Percentiles rank a stretch among this genome's conserved stretches.
Evolutionary conservation across 2,113 vertebrate genomes (phyloP).

Genomic region (Dasyprocta punctata): DNA sequence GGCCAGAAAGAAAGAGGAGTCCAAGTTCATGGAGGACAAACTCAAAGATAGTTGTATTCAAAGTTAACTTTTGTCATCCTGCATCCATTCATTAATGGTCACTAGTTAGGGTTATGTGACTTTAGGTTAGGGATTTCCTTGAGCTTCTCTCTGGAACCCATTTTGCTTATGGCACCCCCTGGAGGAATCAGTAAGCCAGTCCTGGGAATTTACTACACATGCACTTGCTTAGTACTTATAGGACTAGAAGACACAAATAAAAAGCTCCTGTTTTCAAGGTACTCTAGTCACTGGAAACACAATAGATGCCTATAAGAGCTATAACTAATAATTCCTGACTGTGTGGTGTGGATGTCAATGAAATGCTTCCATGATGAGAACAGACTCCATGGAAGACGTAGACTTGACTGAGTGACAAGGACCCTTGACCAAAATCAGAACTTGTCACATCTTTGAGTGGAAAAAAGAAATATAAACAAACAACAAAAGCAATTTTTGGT

Average conservation of each 20-base stretch:
- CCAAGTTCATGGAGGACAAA: neutral
- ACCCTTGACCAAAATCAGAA: neutral
- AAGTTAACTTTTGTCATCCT: slow-evolving; percentile 27
- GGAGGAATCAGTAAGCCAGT: neutral
- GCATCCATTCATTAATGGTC: neutral
- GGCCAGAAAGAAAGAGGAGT: neutral
- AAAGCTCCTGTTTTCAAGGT: neutral
- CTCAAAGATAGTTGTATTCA: neutral
- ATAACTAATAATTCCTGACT: neutral
- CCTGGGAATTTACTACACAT: neutral
- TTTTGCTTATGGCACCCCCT: neutral
- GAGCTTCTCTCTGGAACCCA: neutral
- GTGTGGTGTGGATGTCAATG: neutral
- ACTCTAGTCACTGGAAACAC: neutral
- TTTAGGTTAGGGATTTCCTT: neutral
- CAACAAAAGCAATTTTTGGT: neutral
- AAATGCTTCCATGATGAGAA: neutral
- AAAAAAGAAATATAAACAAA: neutral
- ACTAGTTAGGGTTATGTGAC: neutral
- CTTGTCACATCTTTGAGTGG: neutral
- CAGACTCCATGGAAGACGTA: neutral
- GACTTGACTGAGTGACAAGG: neutral
- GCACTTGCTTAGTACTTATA: neutral
- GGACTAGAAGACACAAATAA: neutral
- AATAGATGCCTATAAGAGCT: neutral